Conservation (phyloP, 1,140 invertebrate species). For the Drosophila prosaltans region DNA sequence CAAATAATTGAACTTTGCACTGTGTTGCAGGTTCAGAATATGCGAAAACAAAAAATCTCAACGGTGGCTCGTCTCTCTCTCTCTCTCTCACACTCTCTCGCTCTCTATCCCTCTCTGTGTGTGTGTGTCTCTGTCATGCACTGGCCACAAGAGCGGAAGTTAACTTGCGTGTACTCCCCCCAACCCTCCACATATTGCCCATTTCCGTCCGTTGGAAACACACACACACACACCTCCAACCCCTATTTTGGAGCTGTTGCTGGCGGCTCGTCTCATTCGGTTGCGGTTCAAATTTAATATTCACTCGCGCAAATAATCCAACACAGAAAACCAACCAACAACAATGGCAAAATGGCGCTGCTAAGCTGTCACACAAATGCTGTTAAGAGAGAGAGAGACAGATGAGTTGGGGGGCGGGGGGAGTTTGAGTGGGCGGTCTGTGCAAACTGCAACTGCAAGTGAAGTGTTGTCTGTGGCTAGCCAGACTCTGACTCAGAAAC, state of each 20-base stretch:
- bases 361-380: slow-evolving; percentile 58
- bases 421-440: background rate
- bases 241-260: slow-evolving; percentile 37
- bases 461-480: slow-evolving; percentile 75
- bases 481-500: slow-evolving; percentile 33
- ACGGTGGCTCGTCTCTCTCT: slow-evolving; percentile 9
- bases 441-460: slow-evolving; percentile 76
- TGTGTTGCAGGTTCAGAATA: slow-evolving; percentile 49
- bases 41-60: slow-evolving; percentile 30
- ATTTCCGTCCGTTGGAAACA: too few relatives aligned
- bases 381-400: background rate
- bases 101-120: slow-evolving; percentile 1
- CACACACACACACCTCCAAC: background rate
- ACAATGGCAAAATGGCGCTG: slow-evolving; percentile 75
- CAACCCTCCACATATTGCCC: too few relatives aligned
- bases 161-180: slow-evolving; percentile 66
- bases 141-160: slow-evolving; percentile 75
- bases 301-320: slow-evolving; percentile 79
- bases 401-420: background rate
- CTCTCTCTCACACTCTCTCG: background rate
- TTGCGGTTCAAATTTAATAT: slow-evolving; percentile 81
- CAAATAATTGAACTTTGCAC: slow-evolving; percentile 73
- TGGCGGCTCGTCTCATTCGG: slow-evolving; percentile 72
- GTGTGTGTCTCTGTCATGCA: slow-evolving; percentile 32
- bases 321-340: slow-evolving; percentile 46